These are phyloP conservation scores for Artibeus jamaicensis DNA, from an alignment of 2,797 vertebrate species.

Conservation along the genomic window DNA sequence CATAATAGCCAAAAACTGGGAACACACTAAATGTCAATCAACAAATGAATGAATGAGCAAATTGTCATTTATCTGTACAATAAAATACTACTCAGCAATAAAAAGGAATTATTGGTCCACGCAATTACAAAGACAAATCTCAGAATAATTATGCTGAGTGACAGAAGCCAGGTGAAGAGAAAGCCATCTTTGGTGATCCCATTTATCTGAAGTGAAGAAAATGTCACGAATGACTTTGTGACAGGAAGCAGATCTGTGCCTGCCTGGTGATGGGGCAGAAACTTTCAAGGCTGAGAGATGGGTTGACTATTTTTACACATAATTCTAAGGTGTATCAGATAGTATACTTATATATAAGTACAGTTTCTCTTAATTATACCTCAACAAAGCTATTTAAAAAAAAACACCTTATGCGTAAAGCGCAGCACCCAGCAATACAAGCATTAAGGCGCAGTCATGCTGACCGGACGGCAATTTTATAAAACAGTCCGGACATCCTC, in stretches of 20 bases:
- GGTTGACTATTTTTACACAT: neutral
- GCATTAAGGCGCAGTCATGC: neutral
- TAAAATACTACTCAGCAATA: neutral
- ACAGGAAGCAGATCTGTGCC: neutral
- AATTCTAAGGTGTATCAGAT: neutral
- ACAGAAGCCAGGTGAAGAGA: neutral
- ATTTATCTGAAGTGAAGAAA: conserved; percentile 33
- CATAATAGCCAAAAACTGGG: neutral
- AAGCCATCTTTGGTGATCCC: neutral
- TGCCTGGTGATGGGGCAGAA: neutral
- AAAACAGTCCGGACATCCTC: conserved; percentile 48
- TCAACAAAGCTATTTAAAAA: neutral
- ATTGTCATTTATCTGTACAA: neutral
- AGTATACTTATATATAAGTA: neutral
- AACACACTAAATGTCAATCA: neutral
- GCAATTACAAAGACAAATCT: neutral
- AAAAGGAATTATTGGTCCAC: neutral
- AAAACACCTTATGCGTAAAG: neutral
- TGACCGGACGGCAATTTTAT: conserved; percentile 59
- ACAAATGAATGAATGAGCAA: neutral
- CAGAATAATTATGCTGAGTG: neutral
- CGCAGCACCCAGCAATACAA: neutral
- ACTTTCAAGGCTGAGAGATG: neutral
- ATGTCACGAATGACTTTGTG: neutral
- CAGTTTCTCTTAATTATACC: neutral